Evolutionary conservation across 2,888 invertebrate genomes (phyloP).

Genomic region (Matsumyia berberina): DNA sequence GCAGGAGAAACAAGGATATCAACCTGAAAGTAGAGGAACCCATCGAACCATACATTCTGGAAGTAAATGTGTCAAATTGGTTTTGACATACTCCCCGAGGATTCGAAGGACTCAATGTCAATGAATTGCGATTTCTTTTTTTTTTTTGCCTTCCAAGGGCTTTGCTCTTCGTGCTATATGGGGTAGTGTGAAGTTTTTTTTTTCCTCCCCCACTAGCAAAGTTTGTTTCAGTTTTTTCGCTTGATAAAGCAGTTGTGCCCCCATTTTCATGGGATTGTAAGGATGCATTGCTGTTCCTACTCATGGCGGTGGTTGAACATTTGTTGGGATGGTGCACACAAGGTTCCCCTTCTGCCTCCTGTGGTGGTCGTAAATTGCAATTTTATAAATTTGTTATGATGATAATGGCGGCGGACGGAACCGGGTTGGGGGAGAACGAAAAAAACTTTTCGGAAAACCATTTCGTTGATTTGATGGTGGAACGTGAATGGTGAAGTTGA

Average conservation of each 20-base stretch:
- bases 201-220: conserved; percentile 19
- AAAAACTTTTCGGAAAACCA: conserved; percentile 58
- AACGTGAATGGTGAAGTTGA: conserved; percentile 51
- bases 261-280: conserved; percentile 40
- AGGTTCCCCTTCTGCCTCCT: conserved; percentile 46
- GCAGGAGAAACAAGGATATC: conserved; percentile 33
- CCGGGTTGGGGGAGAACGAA: conserved; percentile 4
- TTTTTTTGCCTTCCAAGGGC: conserved; percentile 18
- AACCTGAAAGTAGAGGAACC: conserved; percentile 52
- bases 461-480: conserved; percentile 72
- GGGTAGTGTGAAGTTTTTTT: conserved; percentile 48
- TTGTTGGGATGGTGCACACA: conserved; percentile 46
- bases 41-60: conserved; percentile 59
- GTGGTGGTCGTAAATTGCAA: conserved; percentile 71
- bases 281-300: conserved; percentile 49
- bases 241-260: conserved; percentile 55
- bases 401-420: conserved; percentile 46
- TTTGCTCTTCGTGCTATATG: conserved; percentile 29
- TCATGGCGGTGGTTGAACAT: conserved; percentile 18
- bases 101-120: conserved; percentile 71
- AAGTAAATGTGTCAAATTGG: conserved; percentile 75
- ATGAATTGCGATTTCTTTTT: conserved; percentile 62
- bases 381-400: conserved; percentile 76
- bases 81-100: conserved; percentile 75
- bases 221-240: conserved; percentile 64